Base-by-base conservation (phyloP, 2,888 invertebrate species). In the Tachystola acroxantha region DNA sequence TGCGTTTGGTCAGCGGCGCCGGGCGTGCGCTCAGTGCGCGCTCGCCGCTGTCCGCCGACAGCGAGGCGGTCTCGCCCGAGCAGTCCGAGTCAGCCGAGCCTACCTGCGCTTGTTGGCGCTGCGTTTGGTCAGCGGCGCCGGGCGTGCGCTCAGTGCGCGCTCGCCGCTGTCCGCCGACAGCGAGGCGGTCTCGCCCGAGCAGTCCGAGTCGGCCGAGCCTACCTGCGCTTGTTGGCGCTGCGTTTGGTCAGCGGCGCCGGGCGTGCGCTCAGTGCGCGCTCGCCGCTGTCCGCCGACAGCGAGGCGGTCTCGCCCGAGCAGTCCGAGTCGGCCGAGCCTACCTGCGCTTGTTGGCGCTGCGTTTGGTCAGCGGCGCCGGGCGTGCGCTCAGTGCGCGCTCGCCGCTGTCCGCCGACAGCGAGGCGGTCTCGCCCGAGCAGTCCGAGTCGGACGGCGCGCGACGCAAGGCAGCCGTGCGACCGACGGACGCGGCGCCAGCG, bases 391-490 rank as follows among this genome's bases (percentile, higher is more conserved):
- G 63, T 10, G 69, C 74, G 9, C 82, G 64, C 46, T 87, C 87
- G 0, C 79, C 87, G 55, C 85, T 86, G 54, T 88, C 88, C 0
- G 85, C 85, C 0, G 88, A 88, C 45, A 87, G 64, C 7, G 86
- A 86, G 1, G 85, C 86, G 0, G 88, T 88, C 60, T 87, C 88
- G 0, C 75, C 87, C 1, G 85, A 85, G 57, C 86, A 86, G 64
- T 87, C 88, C 0, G 86, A 86, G 60, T 88, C 88, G 0, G 88
- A 88, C 0, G 85, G 85, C 10, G 78, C 82, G 24, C 82, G 56
- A 1, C 81, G 81, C 33, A 75, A 62, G 44, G 50, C 86, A 43
- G 74, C 75, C 51, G 72, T 82, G 40, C 69, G 72, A 50, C 66
- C 90, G 58, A 60, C 85, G 58, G 65, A 3, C 58, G 60, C 85